These are phyloP conservation scores for Sebastes vulpes DNA, from an alignment of 2,797 vertebrate species.

Conservation along the genomic window DNA sequence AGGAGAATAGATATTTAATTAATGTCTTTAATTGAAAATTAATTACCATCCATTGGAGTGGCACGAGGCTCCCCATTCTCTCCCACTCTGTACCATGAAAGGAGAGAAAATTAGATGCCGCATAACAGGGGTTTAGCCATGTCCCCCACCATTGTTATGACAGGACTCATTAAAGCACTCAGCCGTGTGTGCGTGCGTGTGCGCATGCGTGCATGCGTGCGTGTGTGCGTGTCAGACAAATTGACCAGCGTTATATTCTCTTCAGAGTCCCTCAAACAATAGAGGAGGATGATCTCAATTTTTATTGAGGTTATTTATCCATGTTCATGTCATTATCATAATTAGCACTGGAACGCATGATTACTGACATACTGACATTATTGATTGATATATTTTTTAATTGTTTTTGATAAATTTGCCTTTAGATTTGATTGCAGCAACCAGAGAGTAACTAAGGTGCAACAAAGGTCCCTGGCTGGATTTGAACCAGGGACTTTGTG, in stretches of 20 bases:
- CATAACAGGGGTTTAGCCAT: conserved; percentile 61
- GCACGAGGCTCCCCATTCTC: conserved; percentile 22
- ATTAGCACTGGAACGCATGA: neutral
- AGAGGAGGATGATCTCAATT: neutral
- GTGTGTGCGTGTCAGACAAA: conserved; percentile 12
- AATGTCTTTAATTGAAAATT: conserved; percentile 71
- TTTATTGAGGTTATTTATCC: conserved; percentile 17
- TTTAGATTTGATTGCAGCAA: neutral
- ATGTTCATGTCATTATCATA: conserved; percentile 12
- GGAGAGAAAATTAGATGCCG: conserved; percentile 57
- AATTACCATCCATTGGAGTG: conserved; percentile 63
- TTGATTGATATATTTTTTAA: neutral
- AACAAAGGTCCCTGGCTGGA: neutral
- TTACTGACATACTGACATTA: neutral
- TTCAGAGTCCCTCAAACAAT: conserved; percentile 23
- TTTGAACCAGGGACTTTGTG: neutral
- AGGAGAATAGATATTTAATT: conserved; percentile 58
- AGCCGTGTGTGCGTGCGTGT: conserved; percentile 1
- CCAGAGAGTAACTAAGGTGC: neutral
- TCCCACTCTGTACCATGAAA: conserved; percentile 43
- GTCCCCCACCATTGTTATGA: conserved; percentile 54
- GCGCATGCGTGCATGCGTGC: neutral
- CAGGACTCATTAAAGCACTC: conserved; percentile 68
- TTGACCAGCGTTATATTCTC: conserved; percentile 27
- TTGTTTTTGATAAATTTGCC: neutral